Percentiles rank a stretch among this genome's conserved stretches.
phyloP scores from a whole-genome alignment of 2,888 invertebrate species.

The Patella caerulea region DNA sequence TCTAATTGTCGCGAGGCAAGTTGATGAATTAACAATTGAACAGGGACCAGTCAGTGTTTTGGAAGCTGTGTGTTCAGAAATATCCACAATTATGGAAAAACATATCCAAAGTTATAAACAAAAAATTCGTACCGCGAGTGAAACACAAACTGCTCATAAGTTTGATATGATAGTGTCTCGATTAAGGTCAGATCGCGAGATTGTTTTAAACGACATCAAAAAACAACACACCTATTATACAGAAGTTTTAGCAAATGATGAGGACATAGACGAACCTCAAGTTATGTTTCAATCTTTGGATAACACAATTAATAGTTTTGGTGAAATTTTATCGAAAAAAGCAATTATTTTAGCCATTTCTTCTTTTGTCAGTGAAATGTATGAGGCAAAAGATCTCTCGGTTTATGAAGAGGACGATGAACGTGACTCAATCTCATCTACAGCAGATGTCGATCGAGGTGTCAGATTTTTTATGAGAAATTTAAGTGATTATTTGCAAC shows the following conservation, averaged over 20 bases:
- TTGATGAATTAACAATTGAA: constrained; percentile 44
- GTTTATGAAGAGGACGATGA: constrained; percentile 30
- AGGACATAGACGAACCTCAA: constrained; percentile 31
- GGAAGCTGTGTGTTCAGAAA: constrained; percentile 43
- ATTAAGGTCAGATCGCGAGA: constrained; percentile 33
- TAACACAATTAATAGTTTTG: constrained; percentile 44
- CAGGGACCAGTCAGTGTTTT: constrained; percentile 43
- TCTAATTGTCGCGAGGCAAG: constrained; percentile 41
- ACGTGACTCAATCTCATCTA: constrained; percentile 8
- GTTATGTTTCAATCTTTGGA: constrained; percentile 42
- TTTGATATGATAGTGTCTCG: constrained; percentile 41
- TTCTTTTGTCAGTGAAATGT: constrained; percentile 33
- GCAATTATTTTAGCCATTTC: constrained; percentile 33
- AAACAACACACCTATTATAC: constrained; percentile 33
- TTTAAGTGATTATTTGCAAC: constrained; percentile 32
- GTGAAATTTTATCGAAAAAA: constrained; percentile 38
- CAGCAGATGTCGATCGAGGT: constrained; percentile 30
- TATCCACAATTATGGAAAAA: constrained; percentile 44
- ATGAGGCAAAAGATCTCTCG: constrained; percentile 16
- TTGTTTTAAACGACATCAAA: constrained; percentile 31
- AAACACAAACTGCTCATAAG: constrained; percentile 38
- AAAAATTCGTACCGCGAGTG: constrained; percentile 35
- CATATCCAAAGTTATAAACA: constrained; percentile 44
- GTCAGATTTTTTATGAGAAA: constrained; percentile 34
- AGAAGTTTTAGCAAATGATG: constrained; percentile 22